phyloP scores from a whole-genome alignment of 1,140 invertebrate genomes.

The Stenopsyche tienmushanensis region DNA sequence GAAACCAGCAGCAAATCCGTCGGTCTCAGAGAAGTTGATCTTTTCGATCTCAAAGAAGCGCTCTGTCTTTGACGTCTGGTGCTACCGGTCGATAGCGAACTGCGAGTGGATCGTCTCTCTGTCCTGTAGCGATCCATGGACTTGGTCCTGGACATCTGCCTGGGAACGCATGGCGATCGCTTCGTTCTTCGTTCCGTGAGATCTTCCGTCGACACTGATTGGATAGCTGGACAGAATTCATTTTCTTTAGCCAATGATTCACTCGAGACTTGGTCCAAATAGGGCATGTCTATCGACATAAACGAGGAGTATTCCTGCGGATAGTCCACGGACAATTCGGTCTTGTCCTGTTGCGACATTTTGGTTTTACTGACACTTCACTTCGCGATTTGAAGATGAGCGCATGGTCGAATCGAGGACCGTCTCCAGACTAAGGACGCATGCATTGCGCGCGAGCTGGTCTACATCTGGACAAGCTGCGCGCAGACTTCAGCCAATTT shows the following conservation, averaged over 20 bases:
- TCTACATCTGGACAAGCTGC: constrained; percentile 6
- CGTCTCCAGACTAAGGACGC: background rate
- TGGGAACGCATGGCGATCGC: constrained; percentile 16
- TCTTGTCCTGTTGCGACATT: constrained; percentile 29
- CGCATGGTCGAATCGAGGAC: no score
- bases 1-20: constrained; percentile 10
- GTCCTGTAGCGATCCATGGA: constrained; percentile 36
- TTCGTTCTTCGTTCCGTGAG: constrained; percentile 11
- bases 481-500: constrained; percentile 9
- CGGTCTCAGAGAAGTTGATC: constrained; percentile 21
- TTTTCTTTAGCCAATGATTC: constrained; percentile 21
- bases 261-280: constrained; percentile 31
- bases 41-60: constrained; percentile 49
- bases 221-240: constrained; percentile 7
- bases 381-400: no score
- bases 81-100: background rate
- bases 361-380: no score
- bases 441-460: background rate
- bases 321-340: constrained; percentile 28
- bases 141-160: constrained; percentile 29
- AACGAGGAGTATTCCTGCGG: constrained; percentile 31
- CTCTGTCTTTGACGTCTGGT: constrained; percentile 43
- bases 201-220: constrained; percentile 30
- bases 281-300: constrained; percentile 33
- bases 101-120: constrained; percentile 12